phyloP scores from a whole-genome alignment of 2,888 invertebrate genomes.

The Agrotis segetum region DNA sequence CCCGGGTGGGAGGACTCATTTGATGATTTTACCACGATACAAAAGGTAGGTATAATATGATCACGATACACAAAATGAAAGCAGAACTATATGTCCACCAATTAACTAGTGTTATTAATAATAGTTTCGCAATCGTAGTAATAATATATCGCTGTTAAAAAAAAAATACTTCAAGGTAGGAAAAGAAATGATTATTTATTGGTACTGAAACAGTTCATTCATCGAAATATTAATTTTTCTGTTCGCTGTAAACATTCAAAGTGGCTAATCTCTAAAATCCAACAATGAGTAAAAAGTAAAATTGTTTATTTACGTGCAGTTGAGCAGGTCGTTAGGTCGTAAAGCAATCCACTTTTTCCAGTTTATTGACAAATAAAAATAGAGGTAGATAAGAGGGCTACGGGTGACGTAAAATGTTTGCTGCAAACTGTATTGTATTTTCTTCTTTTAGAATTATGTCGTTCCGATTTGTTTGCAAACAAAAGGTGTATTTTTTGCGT shows the following conservation, averaged over 20 bases:
- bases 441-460: not conserved
- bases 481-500: too few species aligned
- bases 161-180: too few species aligned
- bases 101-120: too few species aligned
- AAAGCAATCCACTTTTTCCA: constrained; percentile 15
- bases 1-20: too few species aligned
- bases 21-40: too few species aligned
- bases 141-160: too few species aligned
- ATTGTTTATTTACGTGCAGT: constrained; percentile 27
- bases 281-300: not conserved
- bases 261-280: not conserved
- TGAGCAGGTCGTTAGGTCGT: not conserved
- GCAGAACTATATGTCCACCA: too few species aligned
- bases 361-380: constrained; percentile 30
- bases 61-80: too few species aligned
- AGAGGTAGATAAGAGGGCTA: not conserved
- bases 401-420: not conserved
- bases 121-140: too few species aligned
- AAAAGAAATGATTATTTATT: too few species aligned
- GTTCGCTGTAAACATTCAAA: not conserved
- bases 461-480: too few species aligned
- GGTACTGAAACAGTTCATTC: not conserved
- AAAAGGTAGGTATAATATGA: too few species aligned
- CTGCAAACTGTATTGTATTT: constrained; percentile 26
- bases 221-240: not conserved